Base-by-base conservation (phyloP, 2,113 vertebrate species). In the Dendrocopos noguchii region DNA sequence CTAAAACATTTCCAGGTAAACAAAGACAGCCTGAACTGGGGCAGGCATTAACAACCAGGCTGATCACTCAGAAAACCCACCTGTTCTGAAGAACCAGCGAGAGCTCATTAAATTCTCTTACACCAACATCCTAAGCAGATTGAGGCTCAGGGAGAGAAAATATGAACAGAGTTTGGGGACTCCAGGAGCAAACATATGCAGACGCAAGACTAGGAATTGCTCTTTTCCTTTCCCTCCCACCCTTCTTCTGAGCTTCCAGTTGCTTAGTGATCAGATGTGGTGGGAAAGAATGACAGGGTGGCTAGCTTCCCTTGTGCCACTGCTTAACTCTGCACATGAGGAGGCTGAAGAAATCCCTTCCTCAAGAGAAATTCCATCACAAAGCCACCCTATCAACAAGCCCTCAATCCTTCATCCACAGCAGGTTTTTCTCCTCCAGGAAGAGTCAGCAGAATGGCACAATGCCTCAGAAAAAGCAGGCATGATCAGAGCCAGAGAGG, bases 161-260 rank as follows among this genome's bases (percentile, higher is more conserved):
- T 12, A 70, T 7, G 18, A 89, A 25, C 50, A 56, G 31, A 84
- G 81, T 59, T 55, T 36, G 60, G 44, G 46, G 28, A 73, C 11
- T 90, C 53, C 53, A 76, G 68, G 33, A 91, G 68, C 47, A 90
- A 92, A 87, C 27, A 84, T 16, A 27, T 15, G 29, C 61, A 85
- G 52, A 57, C 59, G 87, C 36, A 84, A 55, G 56, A 80, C 66
- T 60, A 67, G 60, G 81, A 82, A 90, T 28, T 57, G 63, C 59
- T 91, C 85, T 85, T 93, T 93, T 91, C 72, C 55, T 73, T 73
- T 79, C 46, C 70, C 67, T 74, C 70, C 82, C 39, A 79, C 28
- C 28, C 18, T 31, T 4, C 12, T 77, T 56, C 84, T 47, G 31
- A 86, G 84, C 57, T 90, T 78, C 36, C 61, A 83, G 88, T 71